These are phyloP conservation scores for Trichoplusia ni DNA, from an alignment of 1,140 invertebrate genomes.

Conservation along the genomic window DNA sequence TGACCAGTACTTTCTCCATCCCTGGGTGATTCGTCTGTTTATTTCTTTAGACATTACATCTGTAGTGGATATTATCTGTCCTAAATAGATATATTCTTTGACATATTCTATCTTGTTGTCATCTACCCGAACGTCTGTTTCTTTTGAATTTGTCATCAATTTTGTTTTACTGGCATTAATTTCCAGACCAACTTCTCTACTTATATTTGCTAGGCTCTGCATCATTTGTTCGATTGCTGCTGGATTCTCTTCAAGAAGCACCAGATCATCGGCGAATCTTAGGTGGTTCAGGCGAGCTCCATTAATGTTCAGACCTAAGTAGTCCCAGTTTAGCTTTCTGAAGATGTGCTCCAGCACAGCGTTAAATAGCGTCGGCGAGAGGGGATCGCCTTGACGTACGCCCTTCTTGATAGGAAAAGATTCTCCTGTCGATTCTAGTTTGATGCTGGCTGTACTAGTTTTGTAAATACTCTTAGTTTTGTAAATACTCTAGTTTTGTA, in stretches of 20 bases:
- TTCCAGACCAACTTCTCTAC: slow-evolving; percentile 36
- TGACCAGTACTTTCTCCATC: slow-evolving; percentile 41
- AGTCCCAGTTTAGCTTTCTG: slow-evolving; percentile 25
- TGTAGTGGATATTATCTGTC: slow-evolving; percentile 36
- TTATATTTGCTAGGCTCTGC: slow-evolving; percentile 27
- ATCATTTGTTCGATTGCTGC: slow-evolving; percentile 31
- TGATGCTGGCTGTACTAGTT: slow-evolving; percentile 32
- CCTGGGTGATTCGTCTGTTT: slow-evolving; percentile 29
- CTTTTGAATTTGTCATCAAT: slow-evolving; percentile 25
- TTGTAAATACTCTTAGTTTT: slow-evolving; percentile 21
- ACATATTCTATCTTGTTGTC: slow-evolving; percentile 28
- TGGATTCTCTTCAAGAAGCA: slow-evolving; percentile 36
- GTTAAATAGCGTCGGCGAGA: slow-evolving; percentile 38
- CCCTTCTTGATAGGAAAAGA: slow-evolving; percentile 17
- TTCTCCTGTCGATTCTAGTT: slow-evolving; percentile 17
- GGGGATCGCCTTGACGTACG: slow-evolving; percentile 28
- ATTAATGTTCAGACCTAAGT: slow-evolving; percentile 30
- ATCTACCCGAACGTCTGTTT: slow-evolving; percentile 10
- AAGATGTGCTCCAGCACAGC: slow-evolving; percentile 31
- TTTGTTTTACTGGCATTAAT: slow-evolving; percentile 39
- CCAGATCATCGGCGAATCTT: slow-evolving; percentile 40
- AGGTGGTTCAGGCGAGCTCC: slow-evolving; percentile 33
- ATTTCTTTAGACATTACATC: slow-evolving; percentile 36
- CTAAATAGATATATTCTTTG: slow-evolving; percentile 33
- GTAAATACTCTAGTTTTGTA: too few species aligned